phyloP scores from a whole-genome alignment of 2,113 vertebrate genomes.

The Odocoileus hemionus region DNA sequence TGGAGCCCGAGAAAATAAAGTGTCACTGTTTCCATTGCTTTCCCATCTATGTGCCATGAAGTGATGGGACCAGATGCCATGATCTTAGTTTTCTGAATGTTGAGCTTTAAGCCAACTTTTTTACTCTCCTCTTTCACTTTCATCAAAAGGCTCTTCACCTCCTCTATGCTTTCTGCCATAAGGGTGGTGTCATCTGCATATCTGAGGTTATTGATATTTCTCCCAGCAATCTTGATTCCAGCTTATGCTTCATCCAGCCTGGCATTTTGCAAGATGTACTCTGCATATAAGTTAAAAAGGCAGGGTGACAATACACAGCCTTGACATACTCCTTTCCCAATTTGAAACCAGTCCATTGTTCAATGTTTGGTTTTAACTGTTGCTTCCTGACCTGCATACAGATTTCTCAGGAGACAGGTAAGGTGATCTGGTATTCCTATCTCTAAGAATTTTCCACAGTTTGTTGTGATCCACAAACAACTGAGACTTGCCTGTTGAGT shows the following conservation, averaged over 20 bases:
- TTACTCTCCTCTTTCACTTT: neutral
- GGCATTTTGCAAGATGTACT: neutral
- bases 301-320: neutral
- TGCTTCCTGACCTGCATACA: neutral
- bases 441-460: neutral
- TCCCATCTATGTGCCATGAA: neutral
- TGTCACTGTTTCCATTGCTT: neutral
- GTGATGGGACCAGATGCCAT: neutral
- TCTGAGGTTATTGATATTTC: neutral
- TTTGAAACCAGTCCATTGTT: neutral
- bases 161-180: neutral
- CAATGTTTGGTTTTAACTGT: neutral
- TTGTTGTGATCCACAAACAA: neutral
- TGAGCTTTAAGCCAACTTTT: neutral
- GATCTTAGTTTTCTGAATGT: neutral
- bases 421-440: neutral
- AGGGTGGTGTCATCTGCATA: neutral
- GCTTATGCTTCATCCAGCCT: neutral
- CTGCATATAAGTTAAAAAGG: too few relatives aligned
- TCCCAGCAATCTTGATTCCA: neutral
- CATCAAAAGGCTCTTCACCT: neutral
- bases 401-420: neutral
- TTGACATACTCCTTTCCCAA: neutral
- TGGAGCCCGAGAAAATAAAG: neutral
- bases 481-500: neutral